Conservation (phyloP, 2,797 vertebrate species). For the Hybognathus amarus region DNA sequence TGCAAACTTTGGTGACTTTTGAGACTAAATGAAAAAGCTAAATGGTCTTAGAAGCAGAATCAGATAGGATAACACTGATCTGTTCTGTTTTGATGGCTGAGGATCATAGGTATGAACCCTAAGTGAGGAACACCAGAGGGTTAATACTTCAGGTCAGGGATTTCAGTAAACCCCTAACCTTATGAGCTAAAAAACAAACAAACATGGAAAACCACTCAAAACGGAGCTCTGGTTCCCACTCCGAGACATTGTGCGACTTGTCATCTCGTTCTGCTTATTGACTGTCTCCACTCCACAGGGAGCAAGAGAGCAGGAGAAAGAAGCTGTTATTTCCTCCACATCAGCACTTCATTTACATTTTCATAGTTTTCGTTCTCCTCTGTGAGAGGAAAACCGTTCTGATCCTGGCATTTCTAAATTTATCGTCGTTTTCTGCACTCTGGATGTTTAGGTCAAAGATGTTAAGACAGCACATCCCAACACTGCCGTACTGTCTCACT, state of each 20-base stretch:
- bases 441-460: slow-evolving; percentile 14
- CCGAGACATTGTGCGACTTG: neutral
- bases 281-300: neutral
- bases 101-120: neutral
- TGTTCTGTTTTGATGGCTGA: neutral
- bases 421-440: neutral
- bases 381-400: neutral
- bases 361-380: neutral
- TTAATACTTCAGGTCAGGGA: neutral
- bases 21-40: neutral
- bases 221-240: neutral
- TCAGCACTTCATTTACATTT: slow-evolving; percentile 23
- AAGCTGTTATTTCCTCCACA: slow-evolving; percentile 11
- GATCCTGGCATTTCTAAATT: neutral
- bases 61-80: neutral
- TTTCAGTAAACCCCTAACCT: neutral
- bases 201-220: neutral
- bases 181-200: neutral
- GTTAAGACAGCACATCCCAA: neutral
- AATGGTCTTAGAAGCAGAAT: neutral
- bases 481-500: neutral
- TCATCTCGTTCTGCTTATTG: neutral
- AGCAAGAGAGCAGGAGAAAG: neutral
- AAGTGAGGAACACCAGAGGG: neutral
- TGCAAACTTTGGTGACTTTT: neutral